These are phyloP conservation scores for Mus minutoides DNA, from an alignment of 2,797 vertebrate species.

Conservation along the genomic window DNA sequence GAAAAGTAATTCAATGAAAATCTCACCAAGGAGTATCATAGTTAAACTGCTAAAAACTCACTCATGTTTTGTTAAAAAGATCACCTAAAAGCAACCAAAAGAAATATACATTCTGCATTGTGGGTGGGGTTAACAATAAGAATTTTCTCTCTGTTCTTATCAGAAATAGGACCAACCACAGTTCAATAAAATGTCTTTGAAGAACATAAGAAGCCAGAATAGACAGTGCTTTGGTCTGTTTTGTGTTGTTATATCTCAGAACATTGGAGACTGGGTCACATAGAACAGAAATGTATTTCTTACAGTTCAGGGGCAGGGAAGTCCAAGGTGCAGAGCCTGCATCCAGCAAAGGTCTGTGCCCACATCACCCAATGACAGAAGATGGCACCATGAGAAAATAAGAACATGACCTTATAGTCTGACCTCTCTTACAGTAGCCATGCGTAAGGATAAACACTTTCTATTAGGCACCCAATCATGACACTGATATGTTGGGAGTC, in stretches of 20 bases:
- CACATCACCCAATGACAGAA: neutral
- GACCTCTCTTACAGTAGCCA: neutral
- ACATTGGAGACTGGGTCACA: neutral
- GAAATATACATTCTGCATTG: neutral
- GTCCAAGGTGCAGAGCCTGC: neutral
- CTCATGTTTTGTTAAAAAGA: neutral
- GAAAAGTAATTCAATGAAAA: neutral
- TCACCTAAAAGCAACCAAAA: neutral
- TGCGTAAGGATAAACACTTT: neutral
- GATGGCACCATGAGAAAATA: neutral
- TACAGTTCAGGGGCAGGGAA: neutral
- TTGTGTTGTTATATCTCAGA: neutral
- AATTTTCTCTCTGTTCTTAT: neutral
- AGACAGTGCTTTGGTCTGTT: neutral
- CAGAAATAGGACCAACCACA: neutral
- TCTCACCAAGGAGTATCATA: neutral
- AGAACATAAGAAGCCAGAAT: neutral
- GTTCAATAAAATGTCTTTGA: neutral
- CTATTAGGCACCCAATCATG: neutral
- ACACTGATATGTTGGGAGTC: neutral
- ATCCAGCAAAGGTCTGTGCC: neutral
- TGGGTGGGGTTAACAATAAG: neutral
- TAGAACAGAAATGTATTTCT: neutral
- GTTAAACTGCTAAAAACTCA: neutral
- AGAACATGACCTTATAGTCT: neutral